Conservation (phyloP, 2,888 invertebrate species). For the Cyaniris semiargus region DNA sequence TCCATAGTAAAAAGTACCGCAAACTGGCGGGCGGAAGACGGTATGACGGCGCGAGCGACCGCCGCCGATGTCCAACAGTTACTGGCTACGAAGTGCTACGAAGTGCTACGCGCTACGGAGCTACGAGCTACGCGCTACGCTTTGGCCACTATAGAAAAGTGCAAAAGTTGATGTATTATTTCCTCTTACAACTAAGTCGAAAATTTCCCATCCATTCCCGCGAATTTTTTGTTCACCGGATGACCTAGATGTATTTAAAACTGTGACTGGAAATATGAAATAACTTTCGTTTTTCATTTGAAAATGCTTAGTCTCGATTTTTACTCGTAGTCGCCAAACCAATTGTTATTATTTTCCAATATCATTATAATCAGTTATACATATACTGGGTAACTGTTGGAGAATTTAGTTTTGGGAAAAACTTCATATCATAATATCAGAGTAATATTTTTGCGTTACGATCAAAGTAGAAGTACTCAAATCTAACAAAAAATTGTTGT, state of each 20-base stretch:
- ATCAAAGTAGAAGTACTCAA: background rate
- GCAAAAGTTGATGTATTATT: too few species aligned
- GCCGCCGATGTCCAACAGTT: constrained; percentile 47
- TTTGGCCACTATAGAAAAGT: background rate
- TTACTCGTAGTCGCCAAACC: background rate
- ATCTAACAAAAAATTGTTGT: background rate
- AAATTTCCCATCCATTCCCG: constrained; percentile 2
- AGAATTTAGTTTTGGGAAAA: too few species aligned
- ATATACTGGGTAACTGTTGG: too few species aligned
- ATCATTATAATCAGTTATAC: background rate
- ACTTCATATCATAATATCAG: too few species aligned
- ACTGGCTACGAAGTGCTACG: constrained; percentile 57
- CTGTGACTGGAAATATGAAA: background rate
- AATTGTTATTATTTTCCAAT: background rate
- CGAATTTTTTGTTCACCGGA: background rate
- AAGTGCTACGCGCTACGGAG: constrained; percentile 31
- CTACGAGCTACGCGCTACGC: background rate
- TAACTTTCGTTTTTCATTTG: background rate
- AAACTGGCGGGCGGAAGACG: constrained; percentile 44
- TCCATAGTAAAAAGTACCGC: constrained; percentile 28
- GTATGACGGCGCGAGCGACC: constrained; percentile 59
- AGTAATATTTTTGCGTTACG: background rate
- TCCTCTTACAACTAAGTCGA: background rate
- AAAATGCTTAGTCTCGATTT: background rate
- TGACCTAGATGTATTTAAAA: constrained; percentile 7